Conservation (phyloP, 2,888 invertebrate species). For the Lithophane leautieri region DNA sequence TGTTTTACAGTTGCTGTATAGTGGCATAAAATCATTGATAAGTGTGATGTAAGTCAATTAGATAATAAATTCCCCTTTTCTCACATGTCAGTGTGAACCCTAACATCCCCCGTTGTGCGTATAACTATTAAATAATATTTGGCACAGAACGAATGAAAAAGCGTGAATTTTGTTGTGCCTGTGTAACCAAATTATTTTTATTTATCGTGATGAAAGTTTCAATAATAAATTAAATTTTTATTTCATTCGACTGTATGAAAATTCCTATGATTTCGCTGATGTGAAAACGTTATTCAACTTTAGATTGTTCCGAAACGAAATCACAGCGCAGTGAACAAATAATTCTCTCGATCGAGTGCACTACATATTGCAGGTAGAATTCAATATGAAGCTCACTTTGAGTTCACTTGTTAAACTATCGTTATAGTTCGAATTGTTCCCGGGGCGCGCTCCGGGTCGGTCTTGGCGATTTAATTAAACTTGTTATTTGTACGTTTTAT, state of each 20-base stretch:
- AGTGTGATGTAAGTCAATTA: neutral
- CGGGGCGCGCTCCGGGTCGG: constrained; percentile 72
- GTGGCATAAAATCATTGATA: neutral
- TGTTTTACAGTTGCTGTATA: constrained; percentile 1
- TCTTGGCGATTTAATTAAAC: constrained; percentile 90
- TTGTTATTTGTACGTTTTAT: constrained; percentile 90
- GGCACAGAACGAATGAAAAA: constrained; percentile 31
- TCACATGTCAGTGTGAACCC: neutral
- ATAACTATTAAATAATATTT: constrained; percentile 46
- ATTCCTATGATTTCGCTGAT: constrained; percentile 28
- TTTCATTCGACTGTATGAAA: constrained; percentile 35
- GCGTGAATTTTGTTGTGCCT: constrained; percentile 31
- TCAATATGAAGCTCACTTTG: constrained; percentile 83
- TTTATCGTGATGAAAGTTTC: constrained; percentile 34
- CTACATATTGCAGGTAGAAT: constrained; percentile 79
- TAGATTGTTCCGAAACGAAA: constrained; percentile 62
- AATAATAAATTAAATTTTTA: constrained; percentile 21
- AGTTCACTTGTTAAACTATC: constrained; percentile 88
- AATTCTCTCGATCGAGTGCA: constrained; percentile 78
- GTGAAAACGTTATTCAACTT: constrained; percentile 55
- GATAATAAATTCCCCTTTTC: neutral
- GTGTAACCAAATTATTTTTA: constrained; percentile 37
- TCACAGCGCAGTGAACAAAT: constrained; percentile 72
- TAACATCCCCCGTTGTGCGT: neutral
- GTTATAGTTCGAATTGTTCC: constrained; percentile 85